Conservation (phyloP, 2,113 vertebrate genomes). For the Mormyrus iriodes region DNA sequence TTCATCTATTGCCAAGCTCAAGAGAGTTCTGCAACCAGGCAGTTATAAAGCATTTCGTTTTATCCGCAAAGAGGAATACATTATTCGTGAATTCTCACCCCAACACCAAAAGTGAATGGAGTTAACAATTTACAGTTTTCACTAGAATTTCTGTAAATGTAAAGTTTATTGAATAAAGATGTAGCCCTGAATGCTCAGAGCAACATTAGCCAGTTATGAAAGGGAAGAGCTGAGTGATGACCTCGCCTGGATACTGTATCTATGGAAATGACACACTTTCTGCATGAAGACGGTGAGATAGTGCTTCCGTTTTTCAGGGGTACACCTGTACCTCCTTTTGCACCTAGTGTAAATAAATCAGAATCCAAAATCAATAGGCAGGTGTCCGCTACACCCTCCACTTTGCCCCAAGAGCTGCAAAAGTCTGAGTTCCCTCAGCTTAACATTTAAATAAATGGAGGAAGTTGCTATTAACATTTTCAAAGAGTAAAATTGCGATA, state of each 20-base stretch:
- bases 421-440: not conserved
- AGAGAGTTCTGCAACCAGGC: not conserved
- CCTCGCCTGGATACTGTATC: not conserved
- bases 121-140: not conserved
- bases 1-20: conserved; percentile 10
- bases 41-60: conserved; percentile 2
- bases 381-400: not conserved
- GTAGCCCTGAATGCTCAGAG: not conserved
- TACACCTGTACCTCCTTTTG: not conserved
- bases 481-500: not conserved
- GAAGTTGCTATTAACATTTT: not conserved
- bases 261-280: not conserved
- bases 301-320: not conserved
- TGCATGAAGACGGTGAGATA: not conserved
- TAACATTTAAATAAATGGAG: not conserved
- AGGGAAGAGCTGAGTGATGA: not conserved
- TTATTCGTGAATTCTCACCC: not conserved
- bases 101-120: conserved; percentile 3
- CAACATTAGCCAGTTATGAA: conserved; percentile 1
- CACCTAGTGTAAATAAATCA: not conserved
- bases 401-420: no score
- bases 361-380: not conserved
- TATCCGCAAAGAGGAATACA: not conserved
- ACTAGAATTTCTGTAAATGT: not conserved
- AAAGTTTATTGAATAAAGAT: not conserved